These are phyloP conservation scores for Thamnophis sirtalis DNA, from an alignment of 2,113 vertebrate species.

Conservation along the genomic window DNA sequence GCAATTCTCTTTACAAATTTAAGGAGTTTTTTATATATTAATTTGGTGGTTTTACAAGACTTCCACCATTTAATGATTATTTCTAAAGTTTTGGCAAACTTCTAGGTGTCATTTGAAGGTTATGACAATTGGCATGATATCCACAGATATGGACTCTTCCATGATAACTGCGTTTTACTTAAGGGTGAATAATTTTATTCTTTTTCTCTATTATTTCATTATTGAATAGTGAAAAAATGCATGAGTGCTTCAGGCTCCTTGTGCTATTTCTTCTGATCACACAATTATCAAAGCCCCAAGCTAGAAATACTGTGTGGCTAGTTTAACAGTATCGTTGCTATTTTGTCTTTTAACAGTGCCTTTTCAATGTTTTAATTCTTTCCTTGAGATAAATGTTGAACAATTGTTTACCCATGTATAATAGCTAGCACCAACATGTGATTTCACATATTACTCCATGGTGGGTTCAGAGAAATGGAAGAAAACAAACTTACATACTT, in stretches of 20 bases:
- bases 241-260: background rate
- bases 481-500: background rate
- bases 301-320: background rate
- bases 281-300: background rate
- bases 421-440: background rate
- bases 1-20: background rate
- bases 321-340: background rate
- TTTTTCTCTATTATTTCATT: background rate
- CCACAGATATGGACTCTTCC: background rate
- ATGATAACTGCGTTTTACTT: background rate
- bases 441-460: background rate
- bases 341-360: background rate
- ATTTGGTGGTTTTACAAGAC: background rate
- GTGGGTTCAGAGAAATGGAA: background rate
- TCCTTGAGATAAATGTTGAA: background rate
- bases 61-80: background rate
- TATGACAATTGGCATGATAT: background rate
- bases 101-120: background rate
- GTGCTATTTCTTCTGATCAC: background rate
- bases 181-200: background rate
- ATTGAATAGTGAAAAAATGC: background rate
- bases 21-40: background rate
- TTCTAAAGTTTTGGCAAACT: background rate
- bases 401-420: background rate
- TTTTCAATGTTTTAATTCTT: background rate